phyloP scores from a whole-genome alignment of 2,113 vertebrate species.

The Upupa epops region DNA sequence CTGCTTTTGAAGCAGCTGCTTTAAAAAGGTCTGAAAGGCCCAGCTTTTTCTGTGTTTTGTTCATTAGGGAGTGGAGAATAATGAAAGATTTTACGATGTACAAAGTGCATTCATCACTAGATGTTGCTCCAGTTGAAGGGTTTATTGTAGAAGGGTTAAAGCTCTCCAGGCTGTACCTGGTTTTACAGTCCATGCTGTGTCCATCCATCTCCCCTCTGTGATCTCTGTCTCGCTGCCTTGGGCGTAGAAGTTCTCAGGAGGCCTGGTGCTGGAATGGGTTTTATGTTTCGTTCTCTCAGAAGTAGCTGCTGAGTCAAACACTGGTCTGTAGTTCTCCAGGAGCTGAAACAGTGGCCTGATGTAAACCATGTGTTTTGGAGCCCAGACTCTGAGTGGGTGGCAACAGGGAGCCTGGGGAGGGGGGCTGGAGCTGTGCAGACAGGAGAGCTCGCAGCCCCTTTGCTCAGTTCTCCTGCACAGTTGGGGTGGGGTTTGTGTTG shows the following conservation, averaged over 20 bases:
- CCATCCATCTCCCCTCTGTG: neutral
- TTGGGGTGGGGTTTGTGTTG: neutral
- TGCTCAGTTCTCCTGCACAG: conserved; percentile 37
- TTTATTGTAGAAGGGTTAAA: neutral
- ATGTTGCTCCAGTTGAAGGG: neutral
- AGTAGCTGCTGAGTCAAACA: conserved; percentile 1
- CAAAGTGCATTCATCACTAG: neutral
- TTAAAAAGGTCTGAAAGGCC: neutral
- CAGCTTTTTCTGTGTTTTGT: neutral
- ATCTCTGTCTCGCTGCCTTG: neutral
- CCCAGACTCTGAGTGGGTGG: conserved; percentile 74
- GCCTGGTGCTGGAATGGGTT: neutral
- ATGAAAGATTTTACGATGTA: neutral
- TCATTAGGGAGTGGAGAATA: conserved; percentile 28
- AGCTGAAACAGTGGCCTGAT: conserved; percentile 62
- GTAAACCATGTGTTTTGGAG: conserved; percentile 74
- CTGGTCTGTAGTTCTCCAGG: conserved; percentile 25
- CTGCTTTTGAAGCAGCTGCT: neutral
- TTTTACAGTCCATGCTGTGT: neutral
- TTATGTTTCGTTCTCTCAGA: conserved; percentile 29
- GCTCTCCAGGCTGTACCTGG: neutral
- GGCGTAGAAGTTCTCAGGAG: neutral
- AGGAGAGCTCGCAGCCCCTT: conserved; percentile 67
- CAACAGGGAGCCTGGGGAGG: conserved; percentile 71
- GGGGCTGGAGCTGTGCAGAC: conserved; percentile 68